These are phyloP conservation scores for Leptobrachium ailaonicum DNA, from an alignment of 2,113 vertebrate species.

Conservation along the genomic window DNA sequence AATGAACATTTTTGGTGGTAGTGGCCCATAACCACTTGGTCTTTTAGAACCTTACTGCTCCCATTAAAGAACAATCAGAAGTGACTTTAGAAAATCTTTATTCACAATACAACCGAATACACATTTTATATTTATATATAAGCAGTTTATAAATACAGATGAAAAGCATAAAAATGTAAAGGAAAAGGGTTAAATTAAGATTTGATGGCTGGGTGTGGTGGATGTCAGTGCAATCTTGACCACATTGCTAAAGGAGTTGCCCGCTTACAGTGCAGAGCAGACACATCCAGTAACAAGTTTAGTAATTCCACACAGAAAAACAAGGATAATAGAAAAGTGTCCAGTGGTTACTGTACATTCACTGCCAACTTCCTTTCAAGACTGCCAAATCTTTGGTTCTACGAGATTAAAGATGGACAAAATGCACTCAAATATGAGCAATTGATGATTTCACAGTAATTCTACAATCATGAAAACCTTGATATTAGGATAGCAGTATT, in stretches of 20 bases:
- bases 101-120: conserved; percentile 55
- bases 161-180: conserved; percentile 49
- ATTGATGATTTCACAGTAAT: conserved; percentile 38
- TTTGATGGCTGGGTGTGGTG: conserved; percentile 49
- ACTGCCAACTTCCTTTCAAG: conserved; percentile 40
- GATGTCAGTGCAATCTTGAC: conserved; percentile 44
- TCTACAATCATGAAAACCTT: conserved; percentile 8
- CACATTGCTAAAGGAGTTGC: not conserved
- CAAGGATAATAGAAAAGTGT: not conserved
- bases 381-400: conserved; percentile 59
- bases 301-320: not conserved
- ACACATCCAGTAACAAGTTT: conserved; percentile 9
- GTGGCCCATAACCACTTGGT: too few relatives aligned
- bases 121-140: conserved; percentile 38
- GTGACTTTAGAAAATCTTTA: conserved; percentile 53
- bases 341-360: conserved; percentile 2
- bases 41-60: too few relatives aligned
- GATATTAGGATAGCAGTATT: not conserved
- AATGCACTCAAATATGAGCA: conserved; percentile 32
- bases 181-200: conserved; percentile 46
- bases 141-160: conserved; percentile 57
- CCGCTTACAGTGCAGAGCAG: not conserved
- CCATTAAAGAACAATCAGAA: not conserved
- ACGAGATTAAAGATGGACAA: conserved; percentile 39
- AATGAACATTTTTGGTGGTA: too few relatives aligned